Evolutionary conservation across 1,140 invertebrate genomes (phyloP).

Genomic region (Diorhabda carinulata): DNA sequence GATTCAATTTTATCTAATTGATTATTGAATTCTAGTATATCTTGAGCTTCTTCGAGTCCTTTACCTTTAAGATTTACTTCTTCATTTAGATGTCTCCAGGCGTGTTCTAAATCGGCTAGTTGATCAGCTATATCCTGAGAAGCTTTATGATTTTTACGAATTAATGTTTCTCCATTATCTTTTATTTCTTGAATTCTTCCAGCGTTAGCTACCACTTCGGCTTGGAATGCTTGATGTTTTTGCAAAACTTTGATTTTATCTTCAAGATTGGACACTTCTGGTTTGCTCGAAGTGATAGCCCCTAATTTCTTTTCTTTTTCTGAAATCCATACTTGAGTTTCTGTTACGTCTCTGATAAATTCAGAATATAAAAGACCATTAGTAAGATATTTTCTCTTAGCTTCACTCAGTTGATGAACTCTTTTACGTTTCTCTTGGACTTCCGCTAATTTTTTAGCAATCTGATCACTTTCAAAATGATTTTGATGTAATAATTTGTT

Average conservation of each 20-base stretch:
- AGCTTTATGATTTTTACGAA: constrained; percentile 62
- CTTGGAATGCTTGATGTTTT: constrained; percentile 96
- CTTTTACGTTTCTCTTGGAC: constrained; percentile 67
- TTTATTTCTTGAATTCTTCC: constrained; percentile 80
- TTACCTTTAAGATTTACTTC: constrained; percentile 68
- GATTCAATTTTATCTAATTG: constrained; percentile 92
- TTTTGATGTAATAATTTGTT: constrained; percentile 87
- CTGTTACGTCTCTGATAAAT: constrained; percentile 84
- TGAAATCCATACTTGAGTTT: constrained; percentile 87
- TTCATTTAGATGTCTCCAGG: constrained; percentile 79
- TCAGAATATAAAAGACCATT: constrained; percentile 82
- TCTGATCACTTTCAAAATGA: constrained; percentile 90
- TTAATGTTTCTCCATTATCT: constrained; percentile 63
- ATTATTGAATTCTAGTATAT: constrained; percentile 96
- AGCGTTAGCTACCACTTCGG: constrained; percentile 87
- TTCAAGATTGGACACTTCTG: constrained; percentile 72
- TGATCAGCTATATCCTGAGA: constrained; percentile 72
- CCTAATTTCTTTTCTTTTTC: constrained; percentile 89
- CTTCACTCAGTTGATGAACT: constrained; percentile 63
- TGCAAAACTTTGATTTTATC: constrained; percentile 95
- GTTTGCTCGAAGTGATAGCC: constrained; percentile 53
- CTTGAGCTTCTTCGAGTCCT: constrained; percentile 94
- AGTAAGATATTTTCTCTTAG: constrained; percentile 64
- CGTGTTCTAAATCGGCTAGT: constrained; percentile 63
- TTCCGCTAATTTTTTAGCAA: constrained; percentile 67